Evolutionary conservation across 2,888 invertebrate species (phyloP).

Genomic region (Caenorhabditis sp.): DNA sequence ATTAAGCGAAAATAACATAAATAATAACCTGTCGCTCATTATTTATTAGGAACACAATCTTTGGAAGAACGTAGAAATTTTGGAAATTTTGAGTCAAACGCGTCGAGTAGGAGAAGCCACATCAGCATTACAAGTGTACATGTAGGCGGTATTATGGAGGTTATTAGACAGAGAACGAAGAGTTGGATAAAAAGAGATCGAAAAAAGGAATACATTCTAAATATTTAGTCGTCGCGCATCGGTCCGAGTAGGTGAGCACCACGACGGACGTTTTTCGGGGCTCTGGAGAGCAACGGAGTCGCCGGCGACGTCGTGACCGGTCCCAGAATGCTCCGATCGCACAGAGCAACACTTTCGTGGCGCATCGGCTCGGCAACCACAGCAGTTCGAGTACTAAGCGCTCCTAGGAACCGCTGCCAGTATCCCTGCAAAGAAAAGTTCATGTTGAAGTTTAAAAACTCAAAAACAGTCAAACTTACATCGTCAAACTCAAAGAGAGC

Average conservation of each 20-base stretch:
- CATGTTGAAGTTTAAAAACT: not conserved
- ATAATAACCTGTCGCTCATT: too few relatives aligned
- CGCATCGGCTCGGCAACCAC: constrained; percentile 14
- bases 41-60: too few relatives aligned
- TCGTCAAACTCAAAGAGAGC: constrained; percentile 65
- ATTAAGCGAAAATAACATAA: too few relatives aligned
- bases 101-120: too few relatives aligned
- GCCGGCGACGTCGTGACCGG: constrained; percentile 60
- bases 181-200: too few relatives aligned
- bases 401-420: constrained; percentile 65
- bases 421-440: constrained; percentile 54
- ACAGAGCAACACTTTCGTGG: constrained; percentile 35
- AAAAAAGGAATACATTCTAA: not conserved
- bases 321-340: constrained; percentile 63
- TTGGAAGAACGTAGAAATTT: too few relatives aligned
- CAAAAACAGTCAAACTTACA: constrained; percentile 51
- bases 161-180: too few relatives aligned
- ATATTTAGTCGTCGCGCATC: constrained; percentile 26
- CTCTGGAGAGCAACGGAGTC: constrained; percentile 44
- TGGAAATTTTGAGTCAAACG: too few relatives aligned
- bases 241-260: constrained; percentile 41
- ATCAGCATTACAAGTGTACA: too few relatives aligned
- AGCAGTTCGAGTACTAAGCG: constrained; percentile 6
- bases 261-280: constrained; percentile 14
- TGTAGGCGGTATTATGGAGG: too few relatives aligned